These are phyloP conservation scores for Orchestes rusci DNA, from an alignment of 2,888 invertebrate genomes.

Conservation along the genomic window DNA sequence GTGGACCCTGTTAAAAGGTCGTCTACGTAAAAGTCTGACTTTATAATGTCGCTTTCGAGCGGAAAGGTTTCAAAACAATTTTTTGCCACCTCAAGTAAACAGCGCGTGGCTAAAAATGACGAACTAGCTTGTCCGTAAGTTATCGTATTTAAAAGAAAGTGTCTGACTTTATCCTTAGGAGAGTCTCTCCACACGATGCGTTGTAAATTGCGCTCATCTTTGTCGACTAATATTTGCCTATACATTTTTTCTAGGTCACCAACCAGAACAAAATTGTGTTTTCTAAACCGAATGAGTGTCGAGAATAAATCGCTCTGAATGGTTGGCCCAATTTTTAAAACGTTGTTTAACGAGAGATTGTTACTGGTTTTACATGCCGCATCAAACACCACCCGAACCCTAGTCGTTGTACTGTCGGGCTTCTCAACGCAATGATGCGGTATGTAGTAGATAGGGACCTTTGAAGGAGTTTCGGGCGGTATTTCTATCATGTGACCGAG, in stretches of 20 bases:
- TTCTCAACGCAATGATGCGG: conserved; percentile 10
- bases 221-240: conserved; percentile 3
- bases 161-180: background rate
- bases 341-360: conserved; percentile 10
- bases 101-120: conserved; percentile 15
- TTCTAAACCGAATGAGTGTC: conserved; percentile 6
- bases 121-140: conserved; percentile 8
- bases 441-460: conserved; percentile 11
- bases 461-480: background rate
- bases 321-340: conserved; percentile 12
- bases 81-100: too few species aligned
- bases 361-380: background rate
- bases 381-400: conserved; percentile 12
- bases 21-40: too few species aligned
- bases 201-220: conserved; percentile 1
- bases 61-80: too few species aligned
- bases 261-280: conserved; percentile 3
- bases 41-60: too few species aligned
- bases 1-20: conserved; percentile 11
- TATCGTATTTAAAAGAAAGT: conserved; percentile 11
- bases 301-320: conserved; percentile 14
- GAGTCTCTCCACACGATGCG: conserved; percentile 10
- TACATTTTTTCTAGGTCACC: conserved; percentile 14
- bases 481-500: conserved; percentile 11
- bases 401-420: conserved; percentile 7